Evolutionary conservation across 1,140 invertebrate genomes (phyloP), one percentile per base, ranked within the genome.

Genomic region (Zaprionus inermis): DNA sequence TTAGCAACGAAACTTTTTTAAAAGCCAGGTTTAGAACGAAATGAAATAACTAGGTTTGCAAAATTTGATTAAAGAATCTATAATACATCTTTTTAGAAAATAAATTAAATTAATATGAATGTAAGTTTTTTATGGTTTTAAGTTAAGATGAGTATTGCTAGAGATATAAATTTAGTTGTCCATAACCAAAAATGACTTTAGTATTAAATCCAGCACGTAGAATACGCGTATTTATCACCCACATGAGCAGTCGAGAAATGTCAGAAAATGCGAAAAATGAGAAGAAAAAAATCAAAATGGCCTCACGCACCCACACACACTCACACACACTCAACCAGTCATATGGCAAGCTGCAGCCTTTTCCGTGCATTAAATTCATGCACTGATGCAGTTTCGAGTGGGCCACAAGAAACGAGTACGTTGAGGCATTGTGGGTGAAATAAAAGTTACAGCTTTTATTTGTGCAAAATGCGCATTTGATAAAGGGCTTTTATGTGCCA

Each of bases 311-410:
- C 6, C 24, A 54, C 51, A 51, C 18, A 20, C 20, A 4, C 9
- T 6, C 51, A 14, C 51, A 51, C 7, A 11, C 11, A 4, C 11
- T 24, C 24, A 24, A n/a, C 2, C 14, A 54, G 9, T 38, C 41
- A 64, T 57, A 18, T 46, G 49, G 24, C 41, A 41, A 34, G n/a
- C 38, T 12, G 12, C 28, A 64, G 54, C 41, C 20, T 55, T 72
- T 72, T 82, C 59, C 18, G 18, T 49, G 44, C 44, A 34, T 49
- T 58, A 80, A 81, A 72, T 78, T 52, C 56, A 83, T 70, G 84
- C 74, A 38, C 80, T 78, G 69, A 58, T 84, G 75, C 70, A 74
- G 64, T 64, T 81, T 89, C 49, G 84, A 88, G 80, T 63, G 55
- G 16, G 18, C 44, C 54, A 16, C 34, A 57, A 38, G 52, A 58